Base-by-base conservation (phyloP, 2,888 invertebrate genomes). In the Pterostichus madidus region DNA sequence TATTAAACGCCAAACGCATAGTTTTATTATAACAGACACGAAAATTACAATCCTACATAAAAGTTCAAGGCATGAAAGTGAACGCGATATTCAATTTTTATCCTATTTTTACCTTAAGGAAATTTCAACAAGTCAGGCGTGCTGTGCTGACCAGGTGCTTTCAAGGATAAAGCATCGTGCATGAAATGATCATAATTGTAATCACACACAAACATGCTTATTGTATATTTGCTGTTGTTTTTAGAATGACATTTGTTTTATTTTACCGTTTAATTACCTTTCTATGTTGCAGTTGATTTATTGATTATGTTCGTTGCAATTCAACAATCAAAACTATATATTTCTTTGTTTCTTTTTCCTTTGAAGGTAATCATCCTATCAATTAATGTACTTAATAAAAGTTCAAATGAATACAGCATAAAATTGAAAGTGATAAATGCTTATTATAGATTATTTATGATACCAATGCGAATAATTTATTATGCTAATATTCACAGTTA, bases 1-100 rank as follows among this genome's bases (percentile, higher is more conserved):
- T 31, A 49, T 75, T 75, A 75, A 75, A 46, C 8, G 10, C 46
- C 49, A 75, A 75, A 46, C 8, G 10, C 46, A 11, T 24, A 13
- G 52, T 52, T 75, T 52, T 61, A 79, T 49, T 75, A 13, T 75
- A 75, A 75, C 24, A 39, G 71, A 79, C 39, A 61, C 78, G 78
- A 79, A 78, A 79, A 61, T 79, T 79, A 61, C 64, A 32, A 61
- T 59, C 35, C 13, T 61, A 4, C 13, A 59, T 56, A 78, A 78
- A 79, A 79, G 78, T 79, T 79, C 78, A 79, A 79, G 78, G 78
- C 39, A 61, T 59, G 61, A 79, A 78, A 79, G 78, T 79, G 61
- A 79, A 79, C 78, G 78, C 44, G 56, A 78, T 35, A 61, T 15
- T 35, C 39, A 46, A 56, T 78, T 78, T 56, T 78, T 59, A 64